Evolutionary conservation across 2,113 vertebrate genomes (phyloP).

Genomic region (Ictalurus furcatus): DNA sequence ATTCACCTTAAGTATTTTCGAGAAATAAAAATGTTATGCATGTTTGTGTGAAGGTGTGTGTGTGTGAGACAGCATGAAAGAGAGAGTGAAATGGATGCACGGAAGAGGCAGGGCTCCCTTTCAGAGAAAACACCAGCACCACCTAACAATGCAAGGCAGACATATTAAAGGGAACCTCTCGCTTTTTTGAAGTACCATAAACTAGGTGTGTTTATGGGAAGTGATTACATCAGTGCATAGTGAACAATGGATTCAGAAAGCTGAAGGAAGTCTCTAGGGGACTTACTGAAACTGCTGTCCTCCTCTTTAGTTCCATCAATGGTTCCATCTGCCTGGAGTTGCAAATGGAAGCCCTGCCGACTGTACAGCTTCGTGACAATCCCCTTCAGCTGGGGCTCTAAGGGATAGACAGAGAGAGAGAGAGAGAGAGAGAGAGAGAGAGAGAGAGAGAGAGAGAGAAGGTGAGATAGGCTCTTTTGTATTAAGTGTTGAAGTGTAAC

Average conservation of each 20-base stretch:
- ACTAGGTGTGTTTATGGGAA: background rate
- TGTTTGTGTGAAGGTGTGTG: background rate
- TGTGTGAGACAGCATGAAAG: background rate
- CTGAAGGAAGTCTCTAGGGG: slow-evolving; percentile 22
- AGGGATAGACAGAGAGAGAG: slow-evolving; percentile 44
- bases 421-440: slow-evolving; percentile 26
- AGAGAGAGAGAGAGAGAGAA: slow-evolving; percentile 36
- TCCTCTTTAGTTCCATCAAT: slow-evolving; percentile 99
- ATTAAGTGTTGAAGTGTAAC: slow-evolving; percentile 3
- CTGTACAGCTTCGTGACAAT: slow-evolving; percentile 99
- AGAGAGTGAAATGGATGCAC: background rate
- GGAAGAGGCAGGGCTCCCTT: slow-evolving; percentile 7
- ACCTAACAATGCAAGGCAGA: background rate
- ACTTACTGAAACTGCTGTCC: slow-evolving; percentile 97
- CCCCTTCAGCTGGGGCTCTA: slow-evolving; percentile 99
- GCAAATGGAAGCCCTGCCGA: slow-evolving; percentile 97
- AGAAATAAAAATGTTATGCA: background rate
- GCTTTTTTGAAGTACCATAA: background rate
- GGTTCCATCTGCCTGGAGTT: slow-evolving; percentile 97
- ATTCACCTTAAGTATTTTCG: background rate
- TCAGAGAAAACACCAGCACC: slow-evolving; percentile 21
- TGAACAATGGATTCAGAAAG: background rate
- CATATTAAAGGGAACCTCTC: background rate
- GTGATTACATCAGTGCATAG: background rate
- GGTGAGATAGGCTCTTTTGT: slow-evolving; percentile 38